These are phyloP conservation scores for Serranus cabrilla DNA, from an alignment of 2,797 vertebrate genomes.

Conservation along the genomic window DNA sequence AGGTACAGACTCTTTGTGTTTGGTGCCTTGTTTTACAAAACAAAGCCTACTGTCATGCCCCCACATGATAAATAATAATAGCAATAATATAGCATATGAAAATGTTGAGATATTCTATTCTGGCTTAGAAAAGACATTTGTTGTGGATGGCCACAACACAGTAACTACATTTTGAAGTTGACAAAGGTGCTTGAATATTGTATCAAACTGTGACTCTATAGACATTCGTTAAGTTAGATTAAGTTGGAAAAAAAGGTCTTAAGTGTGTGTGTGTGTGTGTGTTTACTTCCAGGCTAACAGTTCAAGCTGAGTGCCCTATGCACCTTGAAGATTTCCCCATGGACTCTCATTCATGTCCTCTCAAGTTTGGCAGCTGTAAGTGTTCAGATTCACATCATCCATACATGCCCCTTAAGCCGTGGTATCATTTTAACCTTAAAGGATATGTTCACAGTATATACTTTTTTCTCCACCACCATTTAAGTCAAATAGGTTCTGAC, in stretches of 20 bases:
- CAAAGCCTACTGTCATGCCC: neutral
- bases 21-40: neutral
- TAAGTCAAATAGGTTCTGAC: neutral
- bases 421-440: neutral
- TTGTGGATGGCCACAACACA: neutral
- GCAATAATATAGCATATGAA: neutral
- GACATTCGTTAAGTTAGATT: too few relatives aligned
- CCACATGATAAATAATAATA: neutral
- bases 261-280: slow-evolving; percentile 7
- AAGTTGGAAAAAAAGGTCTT: too few relatives aligned
- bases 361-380: slow-evolving; percentile 99
- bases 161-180: neutral
- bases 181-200: too few relatives aligned
- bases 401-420: neutral
- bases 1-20: too few relatives aligned
- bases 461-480: neutral
- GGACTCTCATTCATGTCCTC: slow-evolving; percentile 96
- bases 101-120: neutral
- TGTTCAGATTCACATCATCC: slow-evolving; percentile 40
- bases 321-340: slow-evolving; percentile 97
- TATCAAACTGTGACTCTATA: too few relatives aligned
- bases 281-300: slow-evolving; percentile 88
- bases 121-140: neutral
- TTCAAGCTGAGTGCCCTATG: slow-evolving; percentile 97
- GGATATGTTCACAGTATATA: neutral